These are phyloP conservation scores for Bombus breviceps DNA, from an alignment of 1,140 invertebrate genomes.

Conservation along the genomic window DNA sequence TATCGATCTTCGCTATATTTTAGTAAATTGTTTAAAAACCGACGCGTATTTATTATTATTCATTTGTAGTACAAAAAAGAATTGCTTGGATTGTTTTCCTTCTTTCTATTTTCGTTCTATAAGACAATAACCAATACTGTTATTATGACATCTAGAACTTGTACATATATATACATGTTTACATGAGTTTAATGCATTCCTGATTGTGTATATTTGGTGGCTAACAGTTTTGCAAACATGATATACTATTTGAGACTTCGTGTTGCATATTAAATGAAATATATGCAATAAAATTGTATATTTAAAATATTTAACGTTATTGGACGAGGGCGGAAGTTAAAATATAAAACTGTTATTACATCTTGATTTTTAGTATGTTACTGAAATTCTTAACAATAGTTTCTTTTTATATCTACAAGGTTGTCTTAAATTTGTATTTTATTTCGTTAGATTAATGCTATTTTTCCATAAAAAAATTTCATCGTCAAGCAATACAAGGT, in stretches of 20 bases:
- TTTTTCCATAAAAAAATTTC: background rate
- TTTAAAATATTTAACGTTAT: too few species aligned
- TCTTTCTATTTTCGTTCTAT: background rate
- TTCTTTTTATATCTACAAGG: background rate
- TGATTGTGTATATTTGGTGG: background rate
- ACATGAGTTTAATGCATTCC: background rate
- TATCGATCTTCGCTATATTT: background rate
- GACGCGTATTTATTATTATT: background rate
- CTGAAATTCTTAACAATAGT: background rate
- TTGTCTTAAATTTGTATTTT: background rate
- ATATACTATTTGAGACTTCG: background rate
- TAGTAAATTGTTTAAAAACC: background rate
- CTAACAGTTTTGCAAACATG: background rate
- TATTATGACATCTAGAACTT: background rate
- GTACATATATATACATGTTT: background rate
- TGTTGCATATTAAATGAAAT: too few species aligned
- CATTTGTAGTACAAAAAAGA: background rate
- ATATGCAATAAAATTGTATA: background rate
- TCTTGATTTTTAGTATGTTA: background rate
- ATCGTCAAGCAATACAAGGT: background rate
- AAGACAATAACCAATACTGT: too few species aligned
- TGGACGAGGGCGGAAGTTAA: too few species aligned
- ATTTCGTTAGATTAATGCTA: background rate
- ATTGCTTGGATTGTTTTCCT: background rate
- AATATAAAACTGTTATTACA: too few species aligned